Conservation (phyloP, 2,888 invertebrate species). For the Xestobium rufovillosum region DNA sequence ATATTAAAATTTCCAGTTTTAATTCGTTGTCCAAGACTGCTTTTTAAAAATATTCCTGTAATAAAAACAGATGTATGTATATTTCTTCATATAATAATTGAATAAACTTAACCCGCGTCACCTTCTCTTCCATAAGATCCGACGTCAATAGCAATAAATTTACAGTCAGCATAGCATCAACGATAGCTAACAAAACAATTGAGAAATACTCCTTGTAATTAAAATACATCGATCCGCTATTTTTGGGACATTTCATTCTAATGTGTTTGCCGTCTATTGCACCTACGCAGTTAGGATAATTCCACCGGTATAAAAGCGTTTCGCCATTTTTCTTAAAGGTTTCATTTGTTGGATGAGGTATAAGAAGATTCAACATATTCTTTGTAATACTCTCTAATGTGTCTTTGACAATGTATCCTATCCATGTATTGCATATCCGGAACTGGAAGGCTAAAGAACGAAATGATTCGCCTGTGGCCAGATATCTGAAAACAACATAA, state of each 20-base stretch:
- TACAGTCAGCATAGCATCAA: neutral
- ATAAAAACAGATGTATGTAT: too few species aligned
- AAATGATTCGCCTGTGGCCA: neutral
- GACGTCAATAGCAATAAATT: neutral
- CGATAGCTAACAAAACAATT: neutral
- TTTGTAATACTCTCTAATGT: neutral
- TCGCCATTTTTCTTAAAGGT: neutral
- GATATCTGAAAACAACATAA: slow-evolving; percentile 1
- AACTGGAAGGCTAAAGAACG: neutral
- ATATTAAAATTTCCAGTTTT: neutral
- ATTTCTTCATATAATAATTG: too few species aligned
- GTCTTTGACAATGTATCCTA: neutral
- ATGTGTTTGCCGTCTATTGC: slow-evolving; percentile 1
- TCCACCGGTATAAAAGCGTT: neutral
- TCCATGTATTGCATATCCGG: neutral
- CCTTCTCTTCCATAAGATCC: slow-evolving; percentile 1
- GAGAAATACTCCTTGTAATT: slow-evolving; percentile 1
- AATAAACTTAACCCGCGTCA: too few species aligned
- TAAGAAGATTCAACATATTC: neutral
- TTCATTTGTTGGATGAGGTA: neutral
- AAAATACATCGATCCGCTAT: neutral
- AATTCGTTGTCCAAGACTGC: neutral
- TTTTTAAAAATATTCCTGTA: neutral
- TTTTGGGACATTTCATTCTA: neutral
- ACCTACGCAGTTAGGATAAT: slow-evolving; percentile 1